A percentile compares a stretch with the other conserved stretches of the same genome.
Conservation (phyloP, 2,888 invertebrate species). For the Vesta saturnalis region DNA sequence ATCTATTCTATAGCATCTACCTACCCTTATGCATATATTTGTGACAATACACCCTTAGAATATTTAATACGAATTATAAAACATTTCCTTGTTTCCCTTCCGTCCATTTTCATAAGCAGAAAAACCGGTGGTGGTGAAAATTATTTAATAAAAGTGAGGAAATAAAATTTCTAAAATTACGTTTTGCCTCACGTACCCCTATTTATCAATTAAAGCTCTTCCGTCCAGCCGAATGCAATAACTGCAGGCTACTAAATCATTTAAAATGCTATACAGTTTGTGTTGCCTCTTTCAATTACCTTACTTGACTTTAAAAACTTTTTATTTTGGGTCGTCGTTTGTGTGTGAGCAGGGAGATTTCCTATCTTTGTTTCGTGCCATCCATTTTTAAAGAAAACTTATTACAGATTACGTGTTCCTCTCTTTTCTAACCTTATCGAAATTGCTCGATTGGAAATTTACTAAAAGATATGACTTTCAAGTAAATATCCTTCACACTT, state of each 20-base stretch:
- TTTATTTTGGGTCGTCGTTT: constrained; percentile 11
- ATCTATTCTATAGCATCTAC: no score
- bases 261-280: constrained; percentile 55
- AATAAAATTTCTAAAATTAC: constrained; percentile 42
- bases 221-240: constrained; percentile 53
- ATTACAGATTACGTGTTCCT: constrained; percentile 35
- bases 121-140: constrained; percentile 24
- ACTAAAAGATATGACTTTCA: constrained; percentile 11
- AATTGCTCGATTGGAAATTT: constrained; percentile 26
- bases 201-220: constrained; percentile 58
- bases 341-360: constrained; percentile 18
- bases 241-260: constrained; percentile 55
- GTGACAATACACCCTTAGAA: constrained; percentile 16
- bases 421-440: constrained; percentile 27
- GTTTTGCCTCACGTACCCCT: constrained; percentile 53
- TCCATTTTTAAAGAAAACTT: constrained; percentile 34
- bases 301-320: constrained; percentile 28
- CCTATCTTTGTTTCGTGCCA: constrained; percentile 13
- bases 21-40: not conserved
- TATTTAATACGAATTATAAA: constrained; percentile 22
- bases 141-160: constrained; percentile 34
- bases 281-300: constrained; percentile 54
- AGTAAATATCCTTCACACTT: not conserved
- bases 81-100: constrained; percentile 1
- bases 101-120: constrained; percentile 20